Conservation (phyloP, 2,797 vertebrate genomes). For the Odontamblyopus lacepedii region DNA sequence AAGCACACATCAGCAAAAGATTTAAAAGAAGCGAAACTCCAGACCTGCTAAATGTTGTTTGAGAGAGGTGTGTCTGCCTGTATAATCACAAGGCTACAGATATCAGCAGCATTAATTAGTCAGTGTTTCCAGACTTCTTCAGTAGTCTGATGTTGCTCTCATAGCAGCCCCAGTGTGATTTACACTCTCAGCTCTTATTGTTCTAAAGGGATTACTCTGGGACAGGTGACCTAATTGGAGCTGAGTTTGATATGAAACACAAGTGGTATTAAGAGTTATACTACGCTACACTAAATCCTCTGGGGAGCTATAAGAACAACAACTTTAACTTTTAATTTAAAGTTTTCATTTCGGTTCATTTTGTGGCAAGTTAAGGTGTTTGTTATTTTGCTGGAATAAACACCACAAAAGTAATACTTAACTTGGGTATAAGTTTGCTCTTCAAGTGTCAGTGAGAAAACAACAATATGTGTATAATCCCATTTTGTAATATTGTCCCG, state of each 20-base stretch:
- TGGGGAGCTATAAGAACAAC: background rate
- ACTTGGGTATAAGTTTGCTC: background rate
- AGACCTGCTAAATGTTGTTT: constrained; percentile 33
- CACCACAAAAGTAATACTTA: background rate
- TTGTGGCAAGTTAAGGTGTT: background rate
- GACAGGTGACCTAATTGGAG: constrained; percentile 44
- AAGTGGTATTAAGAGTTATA: constrained; percentile 24
- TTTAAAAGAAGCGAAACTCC: constrained; percentile 25
- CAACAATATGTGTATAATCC: too few relatives aligned
- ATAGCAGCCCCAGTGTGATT: constrained; percentile 30
- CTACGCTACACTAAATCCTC: constrained; percentile 10
- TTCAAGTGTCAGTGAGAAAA: background rate
- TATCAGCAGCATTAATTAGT: constrained; percentile 58
- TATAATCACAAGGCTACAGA: constrained; percentile 25
- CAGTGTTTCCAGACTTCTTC: constrained; percentile 54
- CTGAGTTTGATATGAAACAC: constrained; percentile 39
- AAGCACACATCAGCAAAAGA: constrained; percentile 17
- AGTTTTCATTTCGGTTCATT: background rate
- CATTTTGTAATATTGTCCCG: too few relatives aligned
- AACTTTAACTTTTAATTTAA: background rate
- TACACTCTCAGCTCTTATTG: constrained; percentile 30
- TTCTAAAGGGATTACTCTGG: constrained; percentile 25
- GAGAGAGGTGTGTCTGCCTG: constrained; percentile 24
- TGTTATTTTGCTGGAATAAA: too few relatives aligned
- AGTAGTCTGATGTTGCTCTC: constrained; percentile 57